Evolutionary conservation across 2,888 invertebrate species (phyloP).

Genomic region (Tetropium fuscum): DNA sequence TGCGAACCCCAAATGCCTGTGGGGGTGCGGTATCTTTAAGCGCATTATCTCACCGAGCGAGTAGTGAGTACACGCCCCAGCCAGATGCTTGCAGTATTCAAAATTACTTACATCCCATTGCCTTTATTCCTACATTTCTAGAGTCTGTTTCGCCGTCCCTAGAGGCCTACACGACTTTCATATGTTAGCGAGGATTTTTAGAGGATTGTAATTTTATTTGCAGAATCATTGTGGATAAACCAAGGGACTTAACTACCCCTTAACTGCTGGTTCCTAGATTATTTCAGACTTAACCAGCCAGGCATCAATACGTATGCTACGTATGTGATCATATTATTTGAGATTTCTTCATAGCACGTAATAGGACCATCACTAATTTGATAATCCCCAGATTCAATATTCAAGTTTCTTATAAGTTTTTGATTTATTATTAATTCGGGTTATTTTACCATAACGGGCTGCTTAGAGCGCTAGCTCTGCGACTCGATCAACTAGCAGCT

Average conservation of each 20-base stretch:
- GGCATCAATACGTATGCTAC: too few relatives aligned
- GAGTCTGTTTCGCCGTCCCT: conserved; percentile 39
- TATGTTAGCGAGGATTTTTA: conserved; percentile 49
- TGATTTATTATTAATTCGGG: too few relatives aligned
- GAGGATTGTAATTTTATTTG: conserved; percentile 48
- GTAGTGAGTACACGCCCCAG: conserved; percentile 51
- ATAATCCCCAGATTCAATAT: too few relatives aligned
- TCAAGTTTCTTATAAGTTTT: too few relatives aligned
- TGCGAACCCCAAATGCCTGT: conserved; percentile 49
- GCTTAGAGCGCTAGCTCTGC: too few relatives aligned
- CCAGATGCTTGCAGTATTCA: conserved; percentile 58
- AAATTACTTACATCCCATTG: conserved; percentile 60
- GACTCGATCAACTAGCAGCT: too few relatives aligned
- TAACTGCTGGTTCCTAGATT: conserved; percentile 23
- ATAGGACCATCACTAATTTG: too few relatives aligned
- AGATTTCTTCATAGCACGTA: too few relatives aligned
- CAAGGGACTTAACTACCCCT: conserved; percentile 28
- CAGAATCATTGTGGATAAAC: conserved; percentile 28
- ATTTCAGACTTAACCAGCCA: background rate
- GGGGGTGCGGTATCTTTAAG: conserved; percentile 58
- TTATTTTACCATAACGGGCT: too few relatives aligned
- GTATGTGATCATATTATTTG: too few relatives aligned
- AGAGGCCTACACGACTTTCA: conserved; percentile 39
- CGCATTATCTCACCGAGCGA: conserved; percentile 58
- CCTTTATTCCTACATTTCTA: conserved; percentile 39